Evolutionary conservation across 2,797 vertebrate species (phyloP), one percentile per base, ranked within the genome.

Genomic region (Arctocebus calabarensis): DNA sequence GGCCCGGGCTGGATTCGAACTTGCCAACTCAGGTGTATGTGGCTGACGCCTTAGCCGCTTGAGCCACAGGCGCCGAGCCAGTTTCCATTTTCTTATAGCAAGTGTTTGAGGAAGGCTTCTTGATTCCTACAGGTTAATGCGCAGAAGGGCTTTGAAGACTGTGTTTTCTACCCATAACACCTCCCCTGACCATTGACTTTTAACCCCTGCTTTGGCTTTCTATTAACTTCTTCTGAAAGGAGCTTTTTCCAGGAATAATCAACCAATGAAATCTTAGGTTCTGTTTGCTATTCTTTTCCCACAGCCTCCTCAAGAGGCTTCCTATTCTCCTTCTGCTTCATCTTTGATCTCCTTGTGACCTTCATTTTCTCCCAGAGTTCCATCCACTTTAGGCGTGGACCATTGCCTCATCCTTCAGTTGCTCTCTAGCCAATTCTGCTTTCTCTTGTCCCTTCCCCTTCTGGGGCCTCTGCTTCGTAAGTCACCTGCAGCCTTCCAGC

Each of bases 161-260:
- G 9, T 70, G 23, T 5, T 25, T 5, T 29, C 17, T 13, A 29
- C 20, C 23, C 6, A 27, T 2, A 0, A 27, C 6, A 10, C 29
- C 40, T 4, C 14, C 25, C 29, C 25, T 52, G 11, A 32, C 71
- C 82, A 10, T 71, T 83, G 64, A 61, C 86, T 66, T 95, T 88
- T 91, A 40, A 66, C 40, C n/a, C 32, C 92, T 45, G 75, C 64
- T 77, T 88, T 91, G 88, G 68, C 84, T 96, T 91, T 81, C 59
- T 75, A 13, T 86, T 74, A 82, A 85, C 84, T 88, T 88, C 55
- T 13, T 37, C 43, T 92, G 34, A 88, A 83, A 93, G 57, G 66
- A 71, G 48, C 45, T 71, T 32, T 95, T 96, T 89, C 57, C 16
- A 57, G 70, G 70, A 91, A 48, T 25, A 68, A 13, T 87, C 11